Base-by-base conservation (phyloP, 2,797 vertebrate species). In the Dicrostonyx torquatus region DNA sequence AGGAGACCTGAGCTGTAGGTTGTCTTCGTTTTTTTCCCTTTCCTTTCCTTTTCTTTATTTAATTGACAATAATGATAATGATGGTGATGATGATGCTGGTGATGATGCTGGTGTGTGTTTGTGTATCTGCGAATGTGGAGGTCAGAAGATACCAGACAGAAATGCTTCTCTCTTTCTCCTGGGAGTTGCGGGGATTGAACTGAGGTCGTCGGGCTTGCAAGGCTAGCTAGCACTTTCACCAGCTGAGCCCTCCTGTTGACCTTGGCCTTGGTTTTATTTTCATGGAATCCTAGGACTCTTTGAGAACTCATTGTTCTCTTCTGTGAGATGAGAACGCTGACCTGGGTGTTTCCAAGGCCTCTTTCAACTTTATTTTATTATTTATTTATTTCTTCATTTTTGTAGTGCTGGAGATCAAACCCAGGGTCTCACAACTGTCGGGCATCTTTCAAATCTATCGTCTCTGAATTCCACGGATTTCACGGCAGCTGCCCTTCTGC, bases 221-320 rank as follows among this genome's bases (percentile, higher is more conserved):
- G 68, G 66, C 26, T 20, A 8, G 66, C 26, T 20, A 8, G 50
- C 5, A 29, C 84, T 72, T 26, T 86, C 9, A 18, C 22, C 48
- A 26, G 5, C 50, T 58, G 84, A 58, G 50, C 10, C 26, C 10
- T 58, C 10, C 8, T 55, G 50, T 87, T 45, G 40, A 20, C 53
- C 55, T 58, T 76, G 72, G 43, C 34, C 84, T 55, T 58, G 50
- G n/a, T 89, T 96, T 70, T 91, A 60, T 80, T 91, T 84, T 85
- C 55, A 77, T 2, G 29, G 95, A 95, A n/a, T 87, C 72, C 84
- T 22, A 11, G 50, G 79, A 82, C 73, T 62, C 90, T 89, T 78
- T 53, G 22, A 89, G 79, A 87, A 48, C 55, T 87, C 4, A n/a
- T 29, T 48, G 70, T 87, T 68, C 91, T 72, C 31, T 40, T 95